phyloP scores from a whole-genome alignment of 2,113 vertebrate species.

The Solea solea region DNA sequence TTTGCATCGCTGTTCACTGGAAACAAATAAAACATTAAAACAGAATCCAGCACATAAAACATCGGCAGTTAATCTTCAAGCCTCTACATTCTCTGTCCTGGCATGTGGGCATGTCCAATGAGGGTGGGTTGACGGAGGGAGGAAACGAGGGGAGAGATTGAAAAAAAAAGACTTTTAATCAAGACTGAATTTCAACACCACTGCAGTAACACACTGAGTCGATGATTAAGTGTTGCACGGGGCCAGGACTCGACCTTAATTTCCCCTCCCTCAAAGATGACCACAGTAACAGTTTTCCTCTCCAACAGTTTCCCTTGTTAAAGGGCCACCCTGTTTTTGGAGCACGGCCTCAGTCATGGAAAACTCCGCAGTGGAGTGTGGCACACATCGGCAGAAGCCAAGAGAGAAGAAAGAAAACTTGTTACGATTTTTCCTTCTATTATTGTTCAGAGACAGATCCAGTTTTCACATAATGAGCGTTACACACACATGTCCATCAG shows the following conservation, averaged over 20 bases:
- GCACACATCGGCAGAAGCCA: not conserved
- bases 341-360: not conserved
- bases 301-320: not conserved
- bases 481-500: too few species aligned
- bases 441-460: too few species aligned
- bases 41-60: slow-evolving; percentile 39
- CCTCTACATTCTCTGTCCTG: slow-evolving; percentile 26
- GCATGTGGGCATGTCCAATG: slow-evolving; percentile 37
- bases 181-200: not conserved
- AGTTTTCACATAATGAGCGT: too few species aligned
- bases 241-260: too few species aligned
- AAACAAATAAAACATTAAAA: slow-evolving; percentile 14
- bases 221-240: not conserved
- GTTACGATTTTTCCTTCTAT: not conserved
- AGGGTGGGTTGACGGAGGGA: slow-evolving; percentile 31
- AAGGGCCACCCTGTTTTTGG: not conserved
- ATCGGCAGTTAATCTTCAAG: slow-evolving; percentile 48
- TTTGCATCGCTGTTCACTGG: slow-evolving; percentile 34
- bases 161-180: not conserved
- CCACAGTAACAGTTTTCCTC: too few species aligned
- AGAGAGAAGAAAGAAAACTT: not conserved
- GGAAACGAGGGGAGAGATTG: not conserved
- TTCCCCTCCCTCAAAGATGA: too few species aligned
- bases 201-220: not conserved
- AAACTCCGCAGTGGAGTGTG: not conserved